Percentiles rank a stretch among this genome's conserved stretches.
These are phyloP conservation scores for Semotilus atromaculatus DNA, from an alignment of 2,797 vertebrate genomes.

Conservation along the genomic window DNA sequence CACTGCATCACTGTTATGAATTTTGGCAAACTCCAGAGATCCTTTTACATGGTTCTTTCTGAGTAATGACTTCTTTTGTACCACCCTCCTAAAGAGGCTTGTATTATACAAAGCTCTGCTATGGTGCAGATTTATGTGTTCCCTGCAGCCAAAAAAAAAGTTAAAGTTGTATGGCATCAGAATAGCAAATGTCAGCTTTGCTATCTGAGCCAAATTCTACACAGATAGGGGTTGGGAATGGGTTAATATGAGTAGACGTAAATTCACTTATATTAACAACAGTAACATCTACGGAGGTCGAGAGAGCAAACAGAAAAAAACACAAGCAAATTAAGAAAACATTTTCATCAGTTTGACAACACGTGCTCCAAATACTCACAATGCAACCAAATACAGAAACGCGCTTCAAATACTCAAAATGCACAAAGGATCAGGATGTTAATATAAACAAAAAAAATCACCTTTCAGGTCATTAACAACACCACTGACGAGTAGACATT, in stretches of 20 bases:
- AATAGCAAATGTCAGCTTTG: neutral
- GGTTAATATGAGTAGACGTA: slow-evolving; percentile 7
- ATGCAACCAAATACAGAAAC: no score
- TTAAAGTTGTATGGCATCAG: neutral
- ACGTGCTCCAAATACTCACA: no score
- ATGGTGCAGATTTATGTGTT: slow-evolving; percentile 4
- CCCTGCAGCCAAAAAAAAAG: neutral
- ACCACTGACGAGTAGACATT: no score
- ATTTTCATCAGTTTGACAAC: no score
- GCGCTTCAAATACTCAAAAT: no score
- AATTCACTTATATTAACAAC: no score
- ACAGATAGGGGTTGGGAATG: neutral
- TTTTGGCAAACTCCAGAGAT: slow-evolving; percentile 26
- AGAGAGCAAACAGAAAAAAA: no score
- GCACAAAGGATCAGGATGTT: no score
- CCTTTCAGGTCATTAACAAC: no score
- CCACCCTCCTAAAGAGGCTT: neutral
- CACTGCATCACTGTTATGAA: neutral
- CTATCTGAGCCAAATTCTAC: neutral
- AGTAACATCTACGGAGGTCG: no score
- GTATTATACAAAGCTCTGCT: neutral
- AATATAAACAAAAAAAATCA: no score
- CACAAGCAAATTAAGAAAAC: no score
- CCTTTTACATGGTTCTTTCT: slow-evolving; percentile 28
- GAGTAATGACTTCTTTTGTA: slow-evolving; percentile 18